Base-by-base conservation (phyloP, 92 coral and sea anemone genomes). In the Parazoanthus swiftii region DNA sequence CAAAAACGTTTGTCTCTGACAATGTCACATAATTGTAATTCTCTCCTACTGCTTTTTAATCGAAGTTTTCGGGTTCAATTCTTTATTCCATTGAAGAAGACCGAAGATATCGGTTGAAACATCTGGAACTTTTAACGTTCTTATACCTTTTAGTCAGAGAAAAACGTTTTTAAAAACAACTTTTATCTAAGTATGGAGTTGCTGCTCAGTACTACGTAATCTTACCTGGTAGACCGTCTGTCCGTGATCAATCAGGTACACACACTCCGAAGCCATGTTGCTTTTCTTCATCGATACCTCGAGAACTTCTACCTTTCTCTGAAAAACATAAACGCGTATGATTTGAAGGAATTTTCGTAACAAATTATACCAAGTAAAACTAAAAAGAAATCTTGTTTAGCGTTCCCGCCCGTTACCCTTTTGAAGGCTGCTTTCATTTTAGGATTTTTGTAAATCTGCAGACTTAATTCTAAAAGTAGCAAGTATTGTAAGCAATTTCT, bases 251-350 rank as follows among this genome's bases (percentile, higher is more conserved):
- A 78, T 48, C 82, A 78, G 82, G 18, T 78, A 78, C 33, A 78
- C 82, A 46, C 82, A 78, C 82, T 78, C 65, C 6, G 82, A 23
- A 2, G 58, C 63, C 82, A 78, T 78, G 66, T 78, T 78, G 37
- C 82, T 44, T 78, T 78, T 78, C 82, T 78, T 78, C 82, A 78
- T 78, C 20, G 82, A 78, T 43, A 78, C 58, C 58, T 78, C 82
- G 5, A 78, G 66, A 48, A 78, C 82, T 46, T 78, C 82, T 5
- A 78, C 82, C 14, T 26, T 78, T 78, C 35, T 78, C 82, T 78
- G 38, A 77, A 77, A 77, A 6, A 77, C 35, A 37, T 11, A 21
- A 68, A 68, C 29, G 74, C 0, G 33, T 29, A 26, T 66, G 72
- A 6, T 66, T 66, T 23, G 74, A 21, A 25, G 74, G 74, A 8